phyloP scores from a whole-genome alignment of 2,113 vertebrate genomes.

The Felis chaus region DNA sequence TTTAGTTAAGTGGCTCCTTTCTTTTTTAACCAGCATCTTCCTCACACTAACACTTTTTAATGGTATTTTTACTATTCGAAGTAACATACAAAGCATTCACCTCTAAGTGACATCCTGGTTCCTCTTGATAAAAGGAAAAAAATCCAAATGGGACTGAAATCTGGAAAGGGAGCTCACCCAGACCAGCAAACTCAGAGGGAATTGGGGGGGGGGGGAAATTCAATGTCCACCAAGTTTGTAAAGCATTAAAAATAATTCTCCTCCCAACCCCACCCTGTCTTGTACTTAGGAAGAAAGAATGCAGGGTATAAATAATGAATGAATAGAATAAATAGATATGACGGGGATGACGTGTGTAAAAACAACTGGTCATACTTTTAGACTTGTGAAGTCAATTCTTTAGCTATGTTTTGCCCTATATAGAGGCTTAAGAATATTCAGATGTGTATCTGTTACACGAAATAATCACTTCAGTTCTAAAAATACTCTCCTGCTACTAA shows the following conservation, averaged over 20 bases:
- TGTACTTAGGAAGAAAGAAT: neutral
- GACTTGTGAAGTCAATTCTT: neutral
- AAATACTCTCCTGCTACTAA: constrained; percentile 72
- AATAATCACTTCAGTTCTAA: constrained; percentile 67
- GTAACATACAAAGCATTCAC: neutral
- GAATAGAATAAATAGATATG: neutral
- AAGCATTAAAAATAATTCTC: neutral
- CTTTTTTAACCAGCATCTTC: neutral
- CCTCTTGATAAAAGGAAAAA: constrained; percentile 4
- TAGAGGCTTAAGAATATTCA: constrained; percentile 52
- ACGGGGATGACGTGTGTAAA: neutral
- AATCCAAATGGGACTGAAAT: neutral
- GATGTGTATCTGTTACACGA: constrained; percentile 51
- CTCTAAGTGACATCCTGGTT: neutral
- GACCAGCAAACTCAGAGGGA: neutral
- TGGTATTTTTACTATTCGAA: neutral
- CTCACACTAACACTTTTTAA: neutral
- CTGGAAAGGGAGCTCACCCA: neutral
- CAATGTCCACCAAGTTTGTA: neutral
- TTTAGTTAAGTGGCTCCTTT: neutral
- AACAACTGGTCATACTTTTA: neutral
- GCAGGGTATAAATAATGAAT: neutral
- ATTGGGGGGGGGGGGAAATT: neutral
- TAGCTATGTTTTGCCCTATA: constrained; percentile 42
- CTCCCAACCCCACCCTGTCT: neutral